phyloP scores from a whole-genome alignment of 64 coral and sea anemone species.

The Actinia equina region DNA sequence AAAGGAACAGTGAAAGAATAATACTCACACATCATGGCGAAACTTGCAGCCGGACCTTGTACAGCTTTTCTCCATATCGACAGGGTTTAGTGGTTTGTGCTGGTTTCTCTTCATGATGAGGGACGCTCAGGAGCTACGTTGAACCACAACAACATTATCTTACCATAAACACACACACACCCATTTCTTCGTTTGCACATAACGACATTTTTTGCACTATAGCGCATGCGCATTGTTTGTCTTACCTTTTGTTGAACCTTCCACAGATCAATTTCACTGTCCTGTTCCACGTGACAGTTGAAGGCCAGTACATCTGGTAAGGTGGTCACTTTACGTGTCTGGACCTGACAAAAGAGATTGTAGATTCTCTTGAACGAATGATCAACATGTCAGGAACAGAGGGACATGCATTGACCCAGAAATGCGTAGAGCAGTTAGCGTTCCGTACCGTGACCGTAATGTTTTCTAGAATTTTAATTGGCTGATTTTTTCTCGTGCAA shows the following conservation, averaged over 20 bases:
- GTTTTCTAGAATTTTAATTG: too few species aligned
- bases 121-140: constrained; percentile 7
- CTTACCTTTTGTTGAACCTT: constrained; percentile 49
- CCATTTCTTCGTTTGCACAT: too few species aligned
- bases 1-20: too few species aligned
- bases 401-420: too few species aligned
- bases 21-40: constrained; percentile 50
- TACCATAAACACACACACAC: too few species aligned
- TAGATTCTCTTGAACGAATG: too few species aligned
- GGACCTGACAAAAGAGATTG: constrained; percentile 6
- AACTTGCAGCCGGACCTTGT: constrained; percentile 87
- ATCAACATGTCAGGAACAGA: too few species aligned
- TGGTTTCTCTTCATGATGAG: constrained; percentile 40
- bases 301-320: constrained; percentile 66
- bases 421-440: too few species aligned
- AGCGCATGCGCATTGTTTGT: too few species aligned
- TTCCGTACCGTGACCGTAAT: too few species aligned
- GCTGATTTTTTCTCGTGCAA: too few species aligned
- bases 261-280: constrained; percentile 63
- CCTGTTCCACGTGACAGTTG: constrained; percentile 68
- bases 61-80: constrained; percentile 80
- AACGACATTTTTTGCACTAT: too few species aligned
- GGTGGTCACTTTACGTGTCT: constrained; percentile 58
- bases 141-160: background rate
- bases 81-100: constrained; percentile 38